Conservation (phyloP, 2,797 vertebrate species). For the Siniperca scherzeri region DNA sequence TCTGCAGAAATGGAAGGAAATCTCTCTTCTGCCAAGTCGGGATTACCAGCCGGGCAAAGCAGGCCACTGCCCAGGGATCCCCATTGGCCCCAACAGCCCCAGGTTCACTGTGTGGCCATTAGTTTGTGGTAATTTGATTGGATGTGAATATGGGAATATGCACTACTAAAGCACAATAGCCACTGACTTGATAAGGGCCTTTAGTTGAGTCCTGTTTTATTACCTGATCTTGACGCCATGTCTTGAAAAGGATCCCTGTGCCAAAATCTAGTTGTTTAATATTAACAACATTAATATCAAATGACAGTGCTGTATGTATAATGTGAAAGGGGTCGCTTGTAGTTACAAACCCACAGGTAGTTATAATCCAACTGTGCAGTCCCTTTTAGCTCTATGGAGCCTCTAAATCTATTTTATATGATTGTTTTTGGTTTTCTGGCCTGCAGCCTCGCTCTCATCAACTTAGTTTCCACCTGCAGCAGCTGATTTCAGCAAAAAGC, state of each 20-base stretch:
- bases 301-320: not conserved
- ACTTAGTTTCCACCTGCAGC: constrained; percentile 12
- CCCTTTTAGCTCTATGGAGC: constrained; percentile 14
- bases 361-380: constrained; percentile 19
- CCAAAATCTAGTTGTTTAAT: not conserved
- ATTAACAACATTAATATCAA: not conserved
- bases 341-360: constrained; percentile 14
- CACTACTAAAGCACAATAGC: not conserved
- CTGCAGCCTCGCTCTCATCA: constrained; percentile 32
- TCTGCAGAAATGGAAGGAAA: constrained; percentile 14
- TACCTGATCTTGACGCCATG: not conserved
- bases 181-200: not conserved
- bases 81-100: not conserved
- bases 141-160: not conserved
- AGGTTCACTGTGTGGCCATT: not conserved
- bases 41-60: not conserved
- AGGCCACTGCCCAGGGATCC: not conserved
- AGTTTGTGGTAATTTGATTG: not conserved
- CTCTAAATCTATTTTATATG: constrained; percentile 42
- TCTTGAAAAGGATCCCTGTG: not conserved
- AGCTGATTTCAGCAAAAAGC: constrained; percentile 31
- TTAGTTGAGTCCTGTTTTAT: not conserved
- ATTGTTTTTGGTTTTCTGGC: constrained; percentile 45
- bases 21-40: too few relatives aligned
- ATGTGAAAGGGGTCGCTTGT: not conserved